Percentiles rank a stretch among this genome's conserved stretches.
Evolutionary conservation across 2,113 vertebrate species (phyloP).

Genomic region (Zeus faber): DNA sequence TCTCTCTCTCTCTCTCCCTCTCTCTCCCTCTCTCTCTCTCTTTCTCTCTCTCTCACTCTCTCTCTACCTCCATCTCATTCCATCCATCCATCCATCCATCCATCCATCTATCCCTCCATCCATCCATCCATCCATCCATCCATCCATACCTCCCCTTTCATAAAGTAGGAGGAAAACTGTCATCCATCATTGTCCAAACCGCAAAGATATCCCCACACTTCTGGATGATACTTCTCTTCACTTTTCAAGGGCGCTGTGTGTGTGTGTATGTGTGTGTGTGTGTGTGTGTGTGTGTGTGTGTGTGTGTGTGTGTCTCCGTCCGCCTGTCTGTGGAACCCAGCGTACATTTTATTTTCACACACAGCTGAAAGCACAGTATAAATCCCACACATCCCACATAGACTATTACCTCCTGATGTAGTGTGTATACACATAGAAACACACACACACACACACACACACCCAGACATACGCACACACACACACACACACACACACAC

Average conservation of each 20-base stretch:
- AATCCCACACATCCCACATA: too few species aligned
- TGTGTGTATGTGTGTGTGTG: conserved; percentile 1
- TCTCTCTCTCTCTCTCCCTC: conserved; percentile 13
- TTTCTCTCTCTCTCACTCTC: conserved; percentile 6
- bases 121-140: conserved; percentile 3
- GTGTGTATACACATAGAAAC: conserved; percentile 7
- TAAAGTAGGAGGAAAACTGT: conserved; percentile 60
- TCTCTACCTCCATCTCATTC: too few species aligned
- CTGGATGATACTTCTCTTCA: conserved; percentile 64
- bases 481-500: conserved; percentile 25
- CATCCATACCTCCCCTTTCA: too few species aligned
- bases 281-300: conserved; percentile 5
- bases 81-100: too few species aligned
- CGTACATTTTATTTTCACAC: conserved; percentile 47
- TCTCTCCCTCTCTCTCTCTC: conserved; percentile 25
- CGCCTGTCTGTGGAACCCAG: conserved; percentile 35
- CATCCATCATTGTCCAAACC: conserved; percentile 67
- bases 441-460: conserved; percentile 38
- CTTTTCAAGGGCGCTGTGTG: conserved; percentile 24
- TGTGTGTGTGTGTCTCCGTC: conserved; percentile 14
- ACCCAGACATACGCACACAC: conserved; percentile 29
- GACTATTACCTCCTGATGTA: conserved; percentile 27
- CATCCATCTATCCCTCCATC: too few species aligned
- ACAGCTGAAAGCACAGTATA: too few species aligned
- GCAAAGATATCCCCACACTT: conserved; percentile 55